Base-by-base conservation (phyloP, 2,113 vertebrate genomes). In the Apodemus speciosus region DNA sequence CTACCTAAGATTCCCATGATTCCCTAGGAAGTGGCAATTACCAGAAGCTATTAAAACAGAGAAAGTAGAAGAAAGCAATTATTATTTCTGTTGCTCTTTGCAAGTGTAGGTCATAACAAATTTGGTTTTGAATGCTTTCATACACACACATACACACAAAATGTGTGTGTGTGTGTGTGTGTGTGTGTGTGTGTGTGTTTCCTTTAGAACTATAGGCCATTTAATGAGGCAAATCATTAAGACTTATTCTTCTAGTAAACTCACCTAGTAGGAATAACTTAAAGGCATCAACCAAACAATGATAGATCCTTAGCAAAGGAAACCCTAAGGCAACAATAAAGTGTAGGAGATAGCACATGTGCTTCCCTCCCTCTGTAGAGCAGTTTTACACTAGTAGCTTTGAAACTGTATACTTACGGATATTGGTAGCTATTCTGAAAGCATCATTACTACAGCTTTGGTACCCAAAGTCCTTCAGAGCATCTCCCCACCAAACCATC, bases 41-140 rank as follows among this genome's bases (percentile, higher is more conserved):
- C 68, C 53, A 25, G 43, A n/a, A 56, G 53, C 84, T 93, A 84
- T 91, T 92, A 96, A 60, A 76, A 93, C 72, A 60, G 35, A 80
- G 53, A 95, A 93, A 85, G 46, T 91, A n/a, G 64, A 89, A 81
- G 81, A 94, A 40, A 93, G 40, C 53, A 96, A 94, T 92, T 95
- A 90, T 53, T 80, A 38, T 88, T 91, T 94, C 84, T 89, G 21
- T 94, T 87, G 43, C 43, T 94, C 85, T 92, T 91, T 85, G 64
- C 21, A 88, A 95, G 30, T 71, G 72, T 0, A 3, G 73, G 66
- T 72, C 71, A 84, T 68, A 91, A 83, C 38, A 51, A 6, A 53
- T 43, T 58, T 92, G 73, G 88, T 80, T 92, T 90, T 69, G 13
- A 66, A 32, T 66, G 64, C 10, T 23, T 69, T 27, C 14, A 60